These are phyloP conservation scores for Manis crassicaudata DNA, from an alignment of 2,797 vertebrate genomes.

Conservation along the genomic window DNA sequence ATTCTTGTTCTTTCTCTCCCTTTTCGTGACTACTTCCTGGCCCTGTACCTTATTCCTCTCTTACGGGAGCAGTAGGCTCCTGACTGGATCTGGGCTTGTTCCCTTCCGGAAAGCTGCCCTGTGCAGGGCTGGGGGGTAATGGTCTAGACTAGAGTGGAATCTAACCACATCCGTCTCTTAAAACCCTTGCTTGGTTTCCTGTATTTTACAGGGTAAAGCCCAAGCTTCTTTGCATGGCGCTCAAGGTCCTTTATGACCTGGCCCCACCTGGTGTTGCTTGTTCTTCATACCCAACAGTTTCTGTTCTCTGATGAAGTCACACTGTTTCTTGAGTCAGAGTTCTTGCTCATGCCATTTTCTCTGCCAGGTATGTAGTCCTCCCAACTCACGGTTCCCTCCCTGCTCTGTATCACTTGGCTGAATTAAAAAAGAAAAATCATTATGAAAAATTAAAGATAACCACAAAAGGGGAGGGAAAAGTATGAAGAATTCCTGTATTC, in stretches of 20 bases:
- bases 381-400: not conserved
- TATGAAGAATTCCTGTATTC: not conserved
- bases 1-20: not conserved
- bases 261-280: not conserved
- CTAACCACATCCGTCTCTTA: not conserved
- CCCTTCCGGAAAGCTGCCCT: not conserved
- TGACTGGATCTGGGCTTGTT: too few relatives aligned
- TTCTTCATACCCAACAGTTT: not conserved
- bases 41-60: not conserved
- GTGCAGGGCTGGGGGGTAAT: not conserved
- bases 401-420: not conserved
- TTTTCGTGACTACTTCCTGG: not conserved
- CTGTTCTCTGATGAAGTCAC: not conserved
- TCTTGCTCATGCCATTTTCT: not conserved
- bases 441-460: not conserved
- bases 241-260: not conserved
- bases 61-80: too few relatives aligned
- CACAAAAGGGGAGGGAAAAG: not conserved
- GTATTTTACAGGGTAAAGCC: not conserved
- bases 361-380: not conserved
- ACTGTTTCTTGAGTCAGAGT: not conserved
- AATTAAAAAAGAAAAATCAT: not conserved
- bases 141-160: not conserved
- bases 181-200: not conserved
- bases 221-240: not conserved